Evolutionary conservation across 2,113 vertebrate genomes (phyloP).

Genomic region (Megatriorchis doriae): DNA sequence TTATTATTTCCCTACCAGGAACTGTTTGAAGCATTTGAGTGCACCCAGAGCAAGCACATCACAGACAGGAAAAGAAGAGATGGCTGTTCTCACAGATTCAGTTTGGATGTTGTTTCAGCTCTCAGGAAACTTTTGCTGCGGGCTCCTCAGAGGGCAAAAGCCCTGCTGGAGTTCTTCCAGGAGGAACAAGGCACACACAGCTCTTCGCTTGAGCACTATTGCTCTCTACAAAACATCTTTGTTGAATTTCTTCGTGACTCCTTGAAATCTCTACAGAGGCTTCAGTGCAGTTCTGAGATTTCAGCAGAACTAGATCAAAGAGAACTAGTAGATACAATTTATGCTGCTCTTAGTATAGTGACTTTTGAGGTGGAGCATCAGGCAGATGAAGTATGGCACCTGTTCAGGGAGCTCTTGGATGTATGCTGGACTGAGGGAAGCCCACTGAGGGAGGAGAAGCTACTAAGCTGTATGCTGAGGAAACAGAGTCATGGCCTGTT

Average conservation of each 20-base stretch:
- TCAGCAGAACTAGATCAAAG: conserved; percentile 16
- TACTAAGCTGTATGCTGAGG: conserved; percentile 83
- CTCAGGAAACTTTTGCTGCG: conserved; percentile 77
- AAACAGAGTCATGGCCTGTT: conserved; percentile 73
- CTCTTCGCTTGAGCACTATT: background rate
- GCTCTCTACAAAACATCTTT: conserved; percentile 76
- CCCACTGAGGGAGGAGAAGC: conserved; percentile 78
- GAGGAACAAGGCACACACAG: background rate
- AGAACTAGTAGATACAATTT: conserved; percentile 74
- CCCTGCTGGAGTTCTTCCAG: conserved; percentile 81
- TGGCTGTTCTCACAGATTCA: conserved; percentile 54
- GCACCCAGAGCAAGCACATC: conserved; percentile 16
- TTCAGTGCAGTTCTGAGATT: conserved; percentile 31
- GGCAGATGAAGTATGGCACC: conserved; percentile 69
- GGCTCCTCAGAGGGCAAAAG: conserved; percentile 77
- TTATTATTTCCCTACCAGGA: conserved; percentile 74
- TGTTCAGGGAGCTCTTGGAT: conserved; percentile 83
- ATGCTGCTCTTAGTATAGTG: conserved; percentile 76
- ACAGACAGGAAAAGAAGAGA: conserved; percentile 40
- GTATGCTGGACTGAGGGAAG: conserved; percentile 70
- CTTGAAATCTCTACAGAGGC: conserved; percentile 56
- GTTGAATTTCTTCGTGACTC: conserved; percentile 79
- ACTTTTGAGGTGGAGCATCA: conserved; percentile 68
- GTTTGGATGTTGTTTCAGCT: conserved; percentile 71
- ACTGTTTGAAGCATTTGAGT: conserved; percentile 78